Percentiles rank a stretch among this genome's conserved stretches.
Conservation (phyloP, 2,113 vertebrate species). For the Mobula hypostoma region DNA sequence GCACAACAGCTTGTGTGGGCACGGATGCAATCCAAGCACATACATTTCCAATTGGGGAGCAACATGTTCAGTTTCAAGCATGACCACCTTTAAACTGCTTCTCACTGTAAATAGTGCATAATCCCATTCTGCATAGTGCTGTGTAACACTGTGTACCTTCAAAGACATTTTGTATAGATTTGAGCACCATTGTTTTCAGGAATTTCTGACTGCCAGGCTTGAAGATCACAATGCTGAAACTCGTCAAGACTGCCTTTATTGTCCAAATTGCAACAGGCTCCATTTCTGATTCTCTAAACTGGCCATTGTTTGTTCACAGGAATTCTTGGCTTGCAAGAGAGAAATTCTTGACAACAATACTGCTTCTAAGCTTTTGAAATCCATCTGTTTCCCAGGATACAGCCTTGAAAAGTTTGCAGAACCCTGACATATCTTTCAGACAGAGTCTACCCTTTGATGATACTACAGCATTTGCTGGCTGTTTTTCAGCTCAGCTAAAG, state of each 20-base stretch:
- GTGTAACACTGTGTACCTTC: constrained; percentile 34
- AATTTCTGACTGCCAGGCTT: constrained; percentile 33
- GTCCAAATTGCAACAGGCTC: constrained; percentile 26
- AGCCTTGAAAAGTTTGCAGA: constrained; percentile 37
- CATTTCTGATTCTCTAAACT: constrained; percentile 33
- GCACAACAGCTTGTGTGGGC: neutral
- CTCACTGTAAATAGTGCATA: constrained; percentile 26
- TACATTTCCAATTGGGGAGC: neutral
- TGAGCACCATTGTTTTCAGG: constrained; percentile 33
- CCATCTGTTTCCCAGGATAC: constrained; percentile 36
- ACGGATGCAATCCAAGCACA: neutral
- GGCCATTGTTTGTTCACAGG: constrained; percentile 34
- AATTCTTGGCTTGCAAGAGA: constrained; percentile 32
- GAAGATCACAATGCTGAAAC: constrained; percentile 13
- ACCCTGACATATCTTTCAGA: constrained; percentile 35
- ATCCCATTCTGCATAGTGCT: constrained; percentile 20
- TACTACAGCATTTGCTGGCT: constrained; percentile 17
- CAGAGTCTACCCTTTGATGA: constrained; percentile 22
- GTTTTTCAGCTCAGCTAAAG: constrained; percentile 32
- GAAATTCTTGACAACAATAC: constrained; percentile 35
- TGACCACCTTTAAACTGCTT: constrained; percentile 24
- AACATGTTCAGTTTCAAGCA: neutral
- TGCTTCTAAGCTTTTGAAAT: constrained; percentile 36
- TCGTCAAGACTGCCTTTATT: constrained; percentile 30
- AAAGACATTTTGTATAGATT: constrained; percentile 24